These are phyloP conservation scores for Machaerirhynchus nigripectus DNA, from an alignment of 2,113 vertebrate genomes.

Conservation along the genomic window DNA sequence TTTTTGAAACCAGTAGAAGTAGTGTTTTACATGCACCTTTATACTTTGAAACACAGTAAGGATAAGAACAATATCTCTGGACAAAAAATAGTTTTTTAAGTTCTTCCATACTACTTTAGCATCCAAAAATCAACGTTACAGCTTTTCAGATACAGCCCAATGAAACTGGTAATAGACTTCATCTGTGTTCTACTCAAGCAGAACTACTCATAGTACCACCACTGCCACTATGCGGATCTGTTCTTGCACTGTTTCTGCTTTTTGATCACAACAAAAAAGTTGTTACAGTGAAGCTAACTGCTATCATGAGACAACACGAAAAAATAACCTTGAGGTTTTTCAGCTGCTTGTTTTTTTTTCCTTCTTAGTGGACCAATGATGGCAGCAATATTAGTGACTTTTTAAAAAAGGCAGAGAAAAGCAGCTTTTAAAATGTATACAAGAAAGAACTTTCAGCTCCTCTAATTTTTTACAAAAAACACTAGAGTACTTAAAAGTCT, in stretches of 20 bases:
- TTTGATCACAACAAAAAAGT: not conserved
- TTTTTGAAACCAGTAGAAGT: not conserved
- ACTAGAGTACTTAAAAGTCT: not conserved
- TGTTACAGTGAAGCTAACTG: not conserved
- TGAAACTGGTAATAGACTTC: rapidly evolving
- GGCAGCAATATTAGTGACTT: not conserved
- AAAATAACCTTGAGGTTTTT: not conserved
- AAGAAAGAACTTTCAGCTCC: not conserved
- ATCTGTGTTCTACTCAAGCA: not conserved
- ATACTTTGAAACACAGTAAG: not conserved
- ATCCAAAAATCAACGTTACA: not conserved
- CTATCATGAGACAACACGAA: not conserved
- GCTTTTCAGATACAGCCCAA: not conserved
- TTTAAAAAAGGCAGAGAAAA: not conserved
- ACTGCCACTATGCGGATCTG: not conserved
- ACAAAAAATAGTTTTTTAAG: not conserved
- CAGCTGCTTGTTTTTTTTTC: not conserved
- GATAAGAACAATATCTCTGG: not conserved
- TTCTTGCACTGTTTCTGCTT: not conserved
- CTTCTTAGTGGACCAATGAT: not conserved
- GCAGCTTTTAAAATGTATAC: not conserved
- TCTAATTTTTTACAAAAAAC: not conserved
- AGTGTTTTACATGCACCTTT: not conserved
- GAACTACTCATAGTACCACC: not conserved
- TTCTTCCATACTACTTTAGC: not conserved